These are phyloP conservation scores for Drosophila busckii DNA, from an alignment of 1,140 invertebrate genomes.

Conservation along the genomic window DNA sequence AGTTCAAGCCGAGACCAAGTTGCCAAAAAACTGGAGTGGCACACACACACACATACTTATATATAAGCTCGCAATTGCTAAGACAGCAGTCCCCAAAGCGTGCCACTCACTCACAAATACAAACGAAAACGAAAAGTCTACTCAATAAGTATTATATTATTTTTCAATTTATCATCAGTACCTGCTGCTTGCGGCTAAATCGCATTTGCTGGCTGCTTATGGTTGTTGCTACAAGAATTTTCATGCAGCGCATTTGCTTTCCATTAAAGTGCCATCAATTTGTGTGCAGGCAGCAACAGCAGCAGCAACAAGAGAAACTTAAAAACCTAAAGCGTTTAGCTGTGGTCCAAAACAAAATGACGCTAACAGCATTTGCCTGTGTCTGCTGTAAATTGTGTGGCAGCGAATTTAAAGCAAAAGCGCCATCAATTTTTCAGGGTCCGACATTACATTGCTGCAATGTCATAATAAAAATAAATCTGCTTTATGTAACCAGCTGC, in stretches of 20 bases:
- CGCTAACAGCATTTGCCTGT: conserved; percentile 42
- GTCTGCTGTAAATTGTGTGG: conserved; percentile 1
- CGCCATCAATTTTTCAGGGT: conserved; percentile 58
- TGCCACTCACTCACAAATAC: conserved; percentile 3
- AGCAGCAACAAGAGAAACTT: neutral
- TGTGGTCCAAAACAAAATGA: conserved; percentile 42
- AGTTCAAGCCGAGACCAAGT: no score
- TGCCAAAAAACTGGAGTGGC: no score
- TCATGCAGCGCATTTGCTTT: conserved; percentile 48
- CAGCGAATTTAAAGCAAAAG: conserved; percentile 8
- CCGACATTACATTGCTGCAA: conserved; percentile 51
- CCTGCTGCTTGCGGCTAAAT: no score
- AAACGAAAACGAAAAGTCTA: conserved; percentile 35
- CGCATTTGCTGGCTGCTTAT: conserved; percentile 3
- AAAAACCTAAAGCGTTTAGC: conserved; percentile 29
- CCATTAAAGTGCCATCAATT: conserved; percentile 65
- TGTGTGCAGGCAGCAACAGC: conserved; percentile 20
- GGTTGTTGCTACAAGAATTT: conserved; percentile 11
- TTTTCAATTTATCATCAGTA: conserved; percentile 71
- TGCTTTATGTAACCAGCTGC: no score
- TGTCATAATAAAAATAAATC: conserved; percentile 67
- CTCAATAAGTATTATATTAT: conserved; percentile 64
- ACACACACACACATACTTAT: no score
- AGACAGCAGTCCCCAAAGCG: neutral
- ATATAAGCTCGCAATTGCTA: neutral